These are phyloP conservation scores for Saccostrea glomerata DNA, from an alignment of 1,140 invertebrate species.

Conservation along the genomic window DNA sequence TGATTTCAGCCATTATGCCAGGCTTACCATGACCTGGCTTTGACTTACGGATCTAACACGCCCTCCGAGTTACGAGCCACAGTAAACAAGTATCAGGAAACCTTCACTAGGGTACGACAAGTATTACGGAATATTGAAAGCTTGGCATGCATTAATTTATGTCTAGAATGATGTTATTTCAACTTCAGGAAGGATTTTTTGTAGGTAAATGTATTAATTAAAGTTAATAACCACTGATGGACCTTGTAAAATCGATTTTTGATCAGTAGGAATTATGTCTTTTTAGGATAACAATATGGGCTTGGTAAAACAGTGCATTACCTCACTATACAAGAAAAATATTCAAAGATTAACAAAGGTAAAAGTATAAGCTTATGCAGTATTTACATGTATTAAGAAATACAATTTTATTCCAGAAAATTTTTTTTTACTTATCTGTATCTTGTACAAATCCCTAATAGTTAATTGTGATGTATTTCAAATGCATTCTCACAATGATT, in stretches of 20 bases:
- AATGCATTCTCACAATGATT: no score
- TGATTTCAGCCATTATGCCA: slow-evolving; percentile 87
- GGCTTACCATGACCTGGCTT: slow-evolving; percentile 94
- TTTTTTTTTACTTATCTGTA: no score
- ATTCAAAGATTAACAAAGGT: slow-evolving; percentile 96
- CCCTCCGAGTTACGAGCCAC: slow-evolving; percentile 83
- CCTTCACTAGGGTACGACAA: slow-evolving; percentile 83
- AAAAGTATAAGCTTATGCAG: neutral
- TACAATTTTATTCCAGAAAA: no score
- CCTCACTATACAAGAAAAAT: slow-evolving; percentile 95
- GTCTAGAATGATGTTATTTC: no score
- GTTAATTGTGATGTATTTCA: no score
- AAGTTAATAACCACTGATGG: no score
- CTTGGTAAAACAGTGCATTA: slow-evolving; percentile 87
- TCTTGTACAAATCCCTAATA: no score
- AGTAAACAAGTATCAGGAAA: slow-evolving; percentile 89
- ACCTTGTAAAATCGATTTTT: no score
- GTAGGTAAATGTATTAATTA: no score
- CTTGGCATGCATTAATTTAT: neutral
- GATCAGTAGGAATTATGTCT: neutral
- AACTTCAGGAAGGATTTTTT: no score
- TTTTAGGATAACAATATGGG: slow-evolving; percentile 86
- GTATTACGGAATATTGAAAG: neutral
- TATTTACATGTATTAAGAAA: neutral
- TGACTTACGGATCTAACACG: slow-evolving; percentile 88